Percentiles rank a stretch among this genome's conserved stretches.
phyloP scores from a whole-genome alignment of 2,113 vertebrate genomes.

The Machaerirhynchus nigripectus region DNA sequence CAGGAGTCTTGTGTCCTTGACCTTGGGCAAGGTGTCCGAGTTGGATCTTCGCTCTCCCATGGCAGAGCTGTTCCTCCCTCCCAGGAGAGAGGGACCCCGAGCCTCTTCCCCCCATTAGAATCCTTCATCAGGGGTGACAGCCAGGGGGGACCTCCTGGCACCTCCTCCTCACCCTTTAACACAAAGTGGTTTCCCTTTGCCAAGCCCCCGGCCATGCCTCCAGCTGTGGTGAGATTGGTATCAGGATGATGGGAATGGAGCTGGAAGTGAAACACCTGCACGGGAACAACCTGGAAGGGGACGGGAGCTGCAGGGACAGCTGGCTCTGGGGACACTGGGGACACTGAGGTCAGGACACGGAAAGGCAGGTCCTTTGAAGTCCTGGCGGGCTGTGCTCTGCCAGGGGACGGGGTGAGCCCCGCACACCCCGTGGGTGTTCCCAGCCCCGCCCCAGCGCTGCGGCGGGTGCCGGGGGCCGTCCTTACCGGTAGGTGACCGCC shows the following conservation, averaged over 20 bases:
- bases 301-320: background rate
- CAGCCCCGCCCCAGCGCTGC: fast-evolving
- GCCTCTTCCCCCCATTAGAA: background rate
- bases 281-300: background rate
- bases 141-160: background rate
- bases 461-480: fast-evolving
- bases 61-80: background rate
- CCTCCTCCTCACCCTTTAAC: background rate
- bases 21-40: background rate
- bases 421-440: background rate
- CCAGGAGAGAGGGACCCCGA: background rate
- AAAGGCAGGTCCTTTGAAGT: background rate
- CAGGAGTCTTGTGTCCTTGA: fast-evolving
- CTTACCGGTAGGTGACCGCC: conserved; percentile 94
- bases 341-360: fast-evolving
- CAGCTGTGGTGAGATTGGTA: background rate
- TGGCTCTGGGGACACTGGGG: background rate
- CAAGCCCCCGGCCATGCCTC: fast-evolving
- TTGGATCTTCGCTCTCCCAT: background rate
- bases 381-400: fast-evolving
- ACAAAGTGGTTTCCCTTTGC: background rate
- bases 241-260: background rate
- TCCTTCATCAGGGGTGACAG: background rate
- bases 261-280: background rate
- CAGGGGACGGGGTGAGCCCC: fast-evolving